Base-by-base conservation (phyloP, 2,113 vertebrate species). In the Burhinus bistriatus region DNA sequence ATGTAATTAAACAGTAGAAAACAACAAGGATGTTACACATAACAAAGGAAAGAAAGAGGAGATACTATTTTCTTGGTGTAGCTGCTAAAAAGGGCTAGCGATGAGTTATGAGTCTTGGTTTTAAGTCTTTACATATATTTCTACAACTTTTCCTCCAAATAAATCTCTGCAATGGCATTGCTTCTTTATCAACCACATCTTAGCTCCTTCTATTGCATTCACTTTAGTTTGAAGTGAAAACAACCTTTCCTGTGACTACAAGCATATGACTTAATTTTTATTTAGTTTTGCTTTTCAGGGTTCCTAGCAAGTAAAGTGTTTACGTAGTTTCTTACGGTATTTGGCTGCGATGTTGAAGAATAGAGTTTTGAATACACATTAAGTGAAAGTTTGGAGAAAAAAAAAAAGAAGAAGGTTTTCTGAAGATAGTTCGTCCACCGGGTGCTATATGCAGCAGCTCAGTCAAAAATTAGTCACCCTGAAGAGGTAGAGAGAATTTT, bases 51-150 rank as follows among this genome's bases (percentile, higher is more conserved):
- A 97, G 96, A 98, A 97, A 94, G 81, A 93, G 92, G 87, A 97
- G 93, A 97, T 90, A 92, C 89, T 96, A 93, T 96, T 97, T 98
- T 97, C 96, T 94, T 89, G 94, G 95, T 94, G 97, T 47, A 97
- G 88, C 91, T 96, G 94, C 94, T 97, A 95, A 98, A 98, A 98
- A 97, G 97, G 97, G 96, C 89, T 89, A 95, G 93, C 14, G 9
- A 96, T 2, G 26, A 96, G 90, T 98, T 95, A 97, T 96, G 95
- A 87, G 83, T 96, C 97, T 98, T 94, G 90, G 79, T 52, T 95
- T 98, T 97, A 98, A 98, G 96, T 98, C 97, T 98, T 98, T 98
- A 98, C 98, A 99, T 98, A 98, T 96, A 99, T 99, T 99, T 99
- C 99, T 99, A 99, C 99, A 99, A 98, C 98, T 98, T 98, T 97